Evolutionary conservation across 2,888 invertebrate genomes (phyloP), one percentile per base, ranked within the genome.

Genomic region (Ametastegia equiseti): DNA sequence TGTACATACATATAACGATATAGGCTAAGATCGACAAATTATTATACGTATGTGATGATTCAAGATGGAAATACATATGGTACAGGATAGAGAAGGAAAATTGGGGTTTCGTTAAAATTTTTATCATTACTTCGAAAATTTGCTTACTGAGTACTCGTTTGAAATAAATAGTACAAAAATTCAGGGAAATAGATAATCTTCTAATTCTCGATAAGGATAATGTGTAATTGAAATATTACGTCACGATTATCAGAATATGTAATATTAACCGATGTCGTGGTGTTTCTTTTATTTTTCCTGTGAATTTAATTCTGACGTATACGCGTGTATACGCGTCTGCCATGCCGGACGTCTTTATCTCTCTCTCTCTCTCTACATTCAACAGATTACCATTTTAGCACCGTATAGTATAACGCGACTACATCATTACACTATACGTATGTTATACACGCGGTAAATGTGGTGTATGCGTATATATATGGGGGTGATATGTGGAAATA

Each of bases 271-370:
- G 11, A 27, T 27, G 23, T 57, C 36, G 39, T n/a, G n/a, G n/a
- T 19, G 36, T 39, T 39, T 9, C 15, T 36, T 67, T 67, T n/a
- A n/a, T n/a, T 36, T 15, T 33, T 67, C 36, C 19, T 39, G n/a
- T 19, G 36, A 67, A 39, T 67, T 33, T 67, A 19, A 67, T 67
- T 67, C 65, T 39, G 65, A 65, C 65, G 65, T 65, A 39, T n/a
- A 19, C 60, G 30, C 13, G 23, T 30, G 30, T n/a, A n/a, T n/a
- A n/a, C n/a, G n/a, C n/a, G n/a, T n/a, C n/a, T n/a, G n/a, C n/a
- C 60, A 2, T 23, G 30, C 60, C 27, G 27, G 60, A 60, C 15
- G 30, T 60, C 13, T 60, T 30, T 30, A 13, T 60, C 60, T 5
- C 15, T 54, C 23, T 54, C 9, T 54, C 54, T 19, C 54, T n/a